These are phyloP conservation scores for Ophonus ardosiacus DNA, from an alignment of 2,888 invertebrate genomes.

Conservation along the genomic window DNA sequence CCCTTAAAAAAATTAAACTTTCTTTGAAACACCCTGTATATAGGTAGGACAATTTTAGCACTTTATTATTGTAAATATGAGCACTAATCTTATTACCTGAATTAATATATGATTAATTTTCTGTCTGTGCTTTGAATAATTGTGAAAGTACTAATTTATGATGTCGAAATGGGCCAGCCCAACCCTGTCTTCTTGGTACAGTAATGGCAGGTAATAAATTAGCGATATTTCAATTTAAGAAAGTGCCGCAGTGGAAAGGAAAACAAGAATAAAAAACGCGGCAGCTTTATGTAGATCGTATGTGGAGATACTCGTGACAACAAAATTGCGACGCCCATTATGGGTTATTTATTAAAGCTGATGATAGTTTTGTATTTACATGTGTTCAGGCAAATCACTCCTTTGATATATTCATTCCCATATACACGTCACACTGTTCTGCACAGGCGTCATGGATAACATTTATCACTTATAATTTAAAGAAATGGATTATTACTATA, in stretches of 20 bases:
- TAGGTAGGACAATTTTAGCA: no score
- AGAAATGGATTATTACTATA: neutral
- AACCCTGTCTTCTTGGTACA: slow-evolving; percentile 19
- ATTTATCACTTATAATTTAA: neutral
- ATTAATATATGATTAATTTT: no score
- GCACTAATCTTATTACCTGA: no score
- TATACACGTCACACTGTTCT: neutral
- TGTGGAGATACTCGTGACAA: slow-evolving; percentile 45
- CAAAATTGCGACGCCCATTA: slow-evolving; percentile 47
- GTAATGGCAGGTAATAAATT: slow-evolving; percentile 45
- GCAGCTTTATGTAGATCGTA: slow-evolving; percentile 45
- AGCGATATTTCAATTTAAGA: slow-evolving; percentile 53
- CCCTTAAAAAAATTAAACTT: no score
- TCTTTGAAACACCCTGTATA: no score
- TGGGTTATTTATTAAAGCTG: slow-evolving; percentile 46
- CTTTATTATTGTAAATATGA: no score
- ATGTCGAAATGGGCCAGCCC: neutral
- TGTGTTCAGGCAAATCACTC: slow-evolving; percentile 24
- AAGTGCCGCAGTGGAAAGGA: slow-evolving; percentile 39
- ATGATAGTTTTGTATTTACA: slow-evolving; percentile 39
- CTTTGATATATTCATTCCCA: slow-evolving; percentile 24
- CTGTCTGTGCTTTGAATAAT: no score
- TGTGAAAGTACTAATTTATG: neutral
- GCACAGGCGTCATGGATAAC: neutral
- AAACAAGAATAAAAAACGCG: slow-evolving; percentile 42